Conservation (phyloP, 2,888 invertebrate genomes). For the Drosophila macrothrix region DNA sequence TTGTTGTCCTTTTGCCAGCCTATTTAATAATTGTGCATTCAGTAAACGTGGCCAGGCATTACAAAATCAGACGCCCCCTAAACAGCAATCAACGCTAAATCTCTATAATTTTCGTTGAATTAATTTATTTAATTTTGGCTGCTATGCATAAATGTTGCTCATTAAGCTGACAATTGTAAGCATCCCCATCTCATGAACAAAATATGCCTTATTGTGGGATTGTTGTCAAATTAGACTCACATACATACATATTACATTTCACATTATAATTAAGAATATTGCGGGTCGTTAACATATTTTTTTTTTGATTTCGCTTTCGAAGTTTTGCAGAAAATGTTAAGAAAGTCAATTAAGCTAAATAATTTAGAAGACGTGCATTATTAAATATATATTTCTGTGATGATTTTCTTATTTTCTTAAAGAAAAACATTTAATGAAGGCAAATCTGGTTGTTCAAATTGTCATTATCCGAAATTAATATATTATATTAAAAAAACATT, state of each 20-base stretch:
- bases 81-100: slow-evolving; percentile 67
- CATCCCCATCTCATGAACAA: not conserved
- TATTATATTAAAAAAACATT: not conserved
- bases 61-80: slow-evolving; percentile 33
- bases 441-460: not conserved
- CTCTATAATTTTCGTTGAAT: slow-evolving; percentile 68
- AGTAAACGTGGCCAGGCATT: slow-evolving; percentile 61
- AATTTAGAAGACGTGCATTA: not conserved
- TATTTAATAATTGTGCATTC: slow-evolving; percentile 78
- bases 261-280: not conserved
- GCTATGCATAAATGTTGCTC: slow-evolving; percentile 52
- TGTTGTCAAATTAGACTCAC: not conserved
- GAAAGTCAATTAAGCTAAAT: not conserved
- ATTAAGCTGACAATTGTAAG: slow-evolving; percentile 33
- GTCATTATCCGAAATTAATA: not conserved
- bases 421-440: not conserved
- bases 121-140: slow-evolving; percentile 70
- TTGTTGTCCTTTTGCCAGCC: slow-evolving; percentile 61
- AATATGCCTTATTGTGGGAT: not conserved
- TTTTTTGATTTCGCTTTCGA: not conserved
- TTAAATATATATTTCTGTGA: not conserved
- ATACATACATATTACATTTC: not conserved
- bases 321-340: not conserved
- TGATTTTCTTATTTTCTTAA: not conserved
- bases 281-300: not conserved